A percentile compares a stretch with the other conserved stretches of the same genome.
Conservation (phyloP, 2,888 invertebrate species). For the Heliconius sara region DNA sequence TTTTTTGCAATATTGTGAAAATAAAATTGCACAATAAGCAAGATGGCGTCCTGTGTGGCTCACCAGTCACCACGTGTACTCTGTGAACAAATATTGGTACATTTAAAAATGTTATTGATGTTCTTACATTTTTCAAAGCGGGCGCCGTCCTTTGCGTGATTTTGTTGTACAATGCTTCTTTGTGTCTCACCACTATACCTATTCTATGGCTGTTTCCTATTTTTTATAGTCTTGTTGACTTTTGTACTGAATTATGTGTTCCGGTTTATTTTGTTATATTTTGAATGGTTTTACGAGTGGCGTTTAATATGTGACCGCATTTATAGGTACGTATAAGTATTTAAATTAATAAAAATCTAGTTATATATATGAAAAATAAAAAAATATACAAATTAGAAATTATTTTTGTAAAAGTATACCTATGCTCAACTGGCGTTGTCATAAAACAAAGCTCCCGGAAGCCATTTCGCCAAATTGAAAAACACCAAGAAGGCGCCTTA, state of each 20-base stretch:
- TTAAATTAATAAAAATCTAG: neutral
- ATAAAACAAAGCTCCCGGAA: slow-evolving; percentile 64
- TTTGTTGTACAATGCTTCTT: slow-evolving; percentile 63
- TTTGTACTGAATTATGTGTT: slow-evolving; percentile 74
- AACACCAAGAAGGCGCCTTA: slow-evolving; percentile 72
- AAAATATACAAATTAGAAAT: neutral
- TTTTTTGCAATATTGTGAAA: slow-evolving; percentile 4
- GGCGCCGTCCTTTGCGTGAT: slow-evolving; percentile 62
- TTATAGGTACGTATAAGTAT: neutral
- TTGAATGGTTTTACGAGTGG: slow-evolving; percentile 61
- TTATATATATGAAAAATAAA: neutral
- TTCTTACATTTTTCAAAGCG: slow-evolving; percentile 72
- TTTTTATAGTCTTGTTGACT: slow-evolving; percentile 70
- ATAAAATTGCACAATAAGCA: slow-evolving; percentile 38
- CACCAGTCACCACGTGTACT: slow-evolving; percentile 74
- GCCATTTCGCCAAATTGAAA: slow-evolving; percentile 80
- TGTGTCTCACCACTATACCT: slow-evolving; percentile 58
- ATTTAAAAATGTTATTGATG: slow-evolving; percentile 77
- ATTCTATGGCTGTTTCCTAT: slow-evolving; percentile 68
- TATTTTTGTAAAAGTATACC: neutral
- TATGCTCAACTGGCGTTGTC: slow-evolving; percentile 46
- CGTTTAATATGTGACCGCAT: slow-evolving; percentile 37
- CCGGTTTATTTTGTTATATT: slow-evolving; percentile 64
- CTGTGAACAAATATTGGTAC: slow-evolving; percentile 75
- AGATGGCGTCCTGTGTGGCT: slow-evolving; percentile 77